Evolutionary conservation across 2,888 invertebrate genomes (phyloP).

Genomic region (Strigamia crassipes): DNA sequence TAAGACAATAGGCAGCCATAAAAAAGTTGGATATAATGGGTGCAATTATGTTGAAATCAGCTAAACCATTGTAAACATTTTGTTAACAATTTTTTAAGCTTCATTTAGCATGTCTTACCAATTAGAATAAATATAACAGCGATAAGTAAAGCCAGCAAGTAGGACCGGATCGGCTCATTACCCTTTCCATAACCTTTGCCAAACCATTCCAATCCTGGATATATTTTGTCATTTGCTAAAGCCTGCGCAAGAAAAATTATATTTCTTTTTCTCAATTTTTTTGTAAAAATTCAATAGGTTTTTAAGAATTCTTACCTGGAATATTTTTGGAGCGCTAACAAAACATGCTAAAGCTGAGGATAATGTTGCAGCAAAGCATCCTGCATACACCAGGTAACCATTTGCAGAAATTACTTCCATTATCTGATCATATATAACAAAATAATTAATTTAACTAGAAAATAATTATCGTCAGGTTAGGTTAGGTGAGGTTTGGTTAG

Average conservation of each 20-base stretch:
- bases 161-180: slow-evolving; percentile 64
- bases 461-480: too few relatives aligned
- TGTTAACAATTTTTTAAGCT: not conserved
- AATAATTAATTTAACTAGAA: too few relatives aligned
- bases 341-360: slow-evolving; percentile 95
- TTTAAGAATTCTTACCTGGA: not conserved
- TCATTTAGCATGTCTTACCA: slow-evolving; percentile 54
- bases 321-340: slow-evolving; percentile 81
- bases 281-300: not conserved
- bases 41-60: slow-evolving; percentile 62
- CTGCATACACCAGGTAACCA: slow-evolving; percentile 90
- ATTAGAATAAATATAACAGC: slow-evolving; percentile 62
- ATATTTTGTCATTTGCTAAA: slow-evolving; percentile 65
- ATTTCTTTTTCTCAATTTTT: not conserved
- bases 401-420: slow-evolving; percentile 65
- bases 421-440: slow-evolving; percentile 53
- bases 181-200: slow-evolving; percentile 63
- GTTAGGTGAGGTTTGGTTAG: too few relatives aligned
- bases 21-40: slow-evolving; percentile 65
- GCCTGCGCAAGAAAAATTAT: slow-evolving; percentile 60
- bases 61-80: not conserved
- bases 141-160: slow-evolving; percentile 63
- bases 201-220: slow-evolving; percentile 63
- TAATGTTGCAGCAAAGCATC: slow-evolving; percentile 95
- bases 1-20: slow-evolving; percentile 63